Evolutionary conservation across 2,797 vertebrate genomes (phyloP), one percentile per base, ranked within the genome.

Genomic region (Limosa lapponica): DNA sequence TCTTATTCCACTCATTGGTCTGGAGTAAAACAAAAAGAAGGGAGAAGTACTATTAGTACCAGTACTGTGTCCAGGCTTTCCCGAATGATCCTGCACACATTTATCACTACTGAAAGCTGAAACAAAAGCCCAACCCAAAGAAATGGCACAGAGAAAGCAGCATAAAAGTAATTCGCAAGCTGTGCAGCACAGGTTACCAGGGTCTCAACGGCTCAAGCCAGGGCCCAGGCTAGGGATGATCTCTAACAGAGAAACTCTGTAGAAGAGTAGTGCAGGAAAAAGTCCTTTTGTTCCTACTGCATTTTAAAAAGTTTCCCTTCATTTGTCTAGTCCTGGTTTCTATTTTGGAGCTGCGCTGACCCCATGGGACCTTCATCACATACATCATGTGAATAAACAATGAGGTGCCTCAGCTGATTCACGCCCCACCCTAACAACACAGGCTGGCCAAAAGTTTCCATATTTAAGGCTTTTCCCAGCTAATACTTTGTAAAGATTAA

Each of bases 1-100:
- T 99, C 98, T 99, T 99, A 97, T 98, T 99, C 99, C 99, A 99
- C 95, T 99, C 99, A 10, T 99, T 99, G 88, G 96, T 98, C 99
- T 99, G 88, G 14, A 92, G 61, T 27, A 84, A 93, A 94, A 92
- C 39, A 74, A 65, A 82, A 41, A 94, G 24, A 95, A 16, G 14
- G 11, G 41, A 85, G 66, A 65, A 77, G 43, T 11, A 70, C 78
- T 36, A 95, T 81, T 44, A 96, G 18, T 10, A 30, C 19, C 17
- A 44, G 10, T 12, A n/a, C 43, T 13, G 23, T 54, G 8, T 2
- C 32, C 30, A 43, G 3, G 5, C 30, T 46, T 34, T 54, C 18
- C 11, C 8, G 24, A 78, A 80, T 36, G 18, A 49, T n/a, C 15
- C 20, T 39, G 7, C 10, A 39, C 13, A 24, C 9, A 23, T 62